Conservation (phyloP, 2,797 vertebrate species). For the Alectoris magna region DNA sequence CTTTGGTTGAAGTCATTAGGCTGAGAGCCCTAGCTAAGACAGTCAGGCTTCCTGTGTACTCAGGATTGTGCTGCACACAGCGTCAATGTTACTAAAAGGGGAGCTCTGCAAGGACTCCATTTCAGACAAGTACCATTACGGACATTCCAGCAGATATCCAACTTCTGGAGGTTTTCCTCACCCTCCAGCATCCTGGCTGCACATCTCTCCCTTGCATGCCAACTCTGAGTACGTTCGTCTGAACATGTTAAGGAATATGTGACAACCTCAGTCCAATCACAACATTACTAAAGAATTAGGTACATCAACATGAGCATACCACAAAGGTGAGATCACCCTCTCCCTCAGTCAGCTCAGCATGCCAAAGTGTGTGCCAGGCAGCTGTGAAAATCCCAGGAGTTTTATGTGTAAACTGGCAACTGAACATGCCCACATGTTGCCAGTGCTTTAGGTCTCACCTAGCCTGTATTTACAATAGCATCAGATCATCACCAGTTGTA, state of each 20-base stretch:
- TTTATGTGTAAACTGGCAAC: neutral
- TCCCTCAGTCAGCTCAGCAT: conserved; percentile 15
- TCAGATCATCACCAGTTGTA: neutral
- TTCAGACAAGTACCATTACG: neutral
- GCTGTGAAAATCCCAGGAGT: conserved; percentile 12
- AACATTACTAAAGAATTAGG: conserved; percentile 54
- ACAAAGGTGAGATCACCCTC: conserved; percentile 55
- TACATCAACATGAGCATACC: conserved; percentile 44
- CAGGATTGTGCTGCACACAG: neutral
- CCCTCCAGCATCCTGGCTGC: conserved; percentile 31
- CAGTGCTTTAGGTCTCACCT: neutral
- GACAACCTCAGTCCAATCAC: conserved; percentile 39
- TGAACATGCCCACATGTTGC: neutral
- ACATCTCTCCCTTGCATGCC: neutral
- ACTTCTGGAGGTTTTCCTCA: conserved; percentile 14
- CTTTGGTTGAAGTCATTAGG: neutral
- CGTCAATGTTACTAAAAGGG: neutral
- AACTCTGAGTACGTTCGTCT: conserved; percentile 21
- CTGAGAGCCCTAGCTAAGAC: neutral
- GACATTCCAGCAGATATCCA: neutral
- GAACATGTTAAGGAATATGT: conserved; percentile 31
- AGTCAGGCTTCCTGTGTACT: neutral
- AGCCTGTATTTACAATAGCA: neutral
- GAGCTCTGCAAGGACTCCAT: neutral
- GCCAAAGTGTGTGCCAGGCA: conserved; percentile 13